Conservation (phyloP, 1,140 invertebrate species). For the Drosophila parvula region DNA sequence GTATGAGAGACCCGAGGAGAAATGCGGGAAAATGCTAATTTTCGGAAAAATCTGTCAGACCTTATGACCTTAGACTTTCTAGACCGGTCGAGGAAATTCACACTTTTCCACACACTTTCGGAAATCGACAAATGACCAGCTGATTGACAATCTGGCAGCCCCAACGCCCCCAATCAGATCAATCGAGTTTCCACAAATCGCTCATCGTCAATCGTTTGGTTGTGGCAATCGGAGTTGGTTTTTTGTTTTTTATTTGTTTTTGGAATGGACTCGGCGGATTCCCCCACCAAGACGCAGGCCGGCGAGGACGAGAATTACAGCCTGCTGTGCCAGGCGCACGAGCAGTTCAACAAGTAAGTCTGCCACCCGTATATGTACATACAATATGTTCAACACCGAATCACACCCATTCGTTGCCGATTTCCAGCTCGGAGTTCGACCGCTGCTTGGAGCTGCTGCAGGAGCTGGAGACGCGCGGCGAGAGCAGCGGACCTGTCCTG, state of each 20-base stretch:
- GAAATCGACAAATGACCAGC: neutral
- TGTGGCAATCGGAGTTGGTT: slow-evolving; percentile 27
- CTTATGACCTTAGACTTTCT: no score
- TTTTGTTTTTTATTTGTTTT: slow-evolving; percentile 66
- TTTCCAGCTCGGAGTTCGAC: slow-evolving; percentile 84
- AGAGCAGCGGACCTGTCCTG: slow-evolving; percentile 88
- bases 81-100: no score
- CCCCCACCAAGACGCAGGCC: slow-evolving; percentile 71
- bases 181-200: neutral
- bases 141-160: neutral
- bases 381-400: no score
- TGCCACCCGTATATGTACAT: neutral
- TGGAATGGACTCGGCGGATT: slow-evolving; percentile 75
- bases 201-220: slow-evolving; percentile 4
- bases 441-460: slow-evolving; percentile 86
- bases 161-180: neutral
- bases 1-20: no score
- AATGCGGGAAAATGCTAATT: neutral
- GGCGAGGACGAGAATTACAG: slow-evolving; percentile 75
- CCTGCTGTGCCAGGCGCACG: slow-evolving; percentile 71
- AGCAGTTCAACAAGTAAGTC: slow-evolving; percentile 75
- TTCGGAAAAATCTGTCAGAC: neutral
- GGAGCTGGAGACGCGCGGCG: slow-evolving; percentile 86
- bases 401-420: neutral
- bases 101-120: no score